These are phyloP conservation scores for Rhogogaster chlorosoma DNA, from an alignment of 2,888 invertebrate genomes.

Conservation along the genomic window DNA sequence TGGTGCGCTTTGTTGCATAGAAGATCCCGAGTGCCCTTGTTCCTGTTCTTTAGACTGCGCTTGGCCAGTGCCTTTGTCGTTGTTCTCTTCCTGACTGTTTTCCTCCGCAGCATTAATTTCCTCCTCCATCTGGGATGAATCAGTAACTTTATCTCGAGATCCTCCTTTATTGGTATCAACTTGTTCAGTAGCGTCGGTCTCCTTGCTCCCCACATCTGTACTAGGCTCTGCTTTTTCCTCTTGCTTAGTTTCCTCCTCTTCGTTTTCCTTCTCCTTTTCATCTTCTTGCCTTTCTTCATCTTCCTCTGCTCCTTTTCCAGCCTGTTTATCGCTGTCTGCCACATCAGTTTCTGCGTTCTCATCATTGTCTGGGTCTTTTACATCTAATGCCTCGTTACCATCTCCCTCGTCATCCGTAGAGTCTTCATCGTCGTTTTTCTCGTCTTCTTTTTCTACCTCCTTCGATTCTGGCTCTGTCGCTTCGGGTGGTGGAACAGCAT, in stretches of 20 bases:
- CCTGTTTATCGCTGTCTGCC: slow-evolving; percentile 72
- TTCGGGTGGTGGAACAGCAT: slow-evolving; percentile 69
- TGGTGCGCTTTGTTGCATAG: slow-evolving; percentile 74
- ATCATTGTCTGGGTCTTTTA: slow-evolving; percentile 69
- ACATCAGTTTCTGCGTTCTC: slow-evolving; percentile 75
- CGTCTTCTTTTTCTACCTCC: slow-evolving; percentile 75
- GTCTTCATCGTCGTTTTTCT: slow-evolving; percentile 75
- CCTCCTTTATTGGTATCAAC: slow-evolving; percentile 77
- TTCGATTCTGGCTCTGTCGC: slow-evolving; percentile 69
- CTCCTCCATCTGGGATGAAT: slow-evolving; percentile 78
- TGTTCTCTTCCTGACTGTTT: slow-evolving; percentile 80
- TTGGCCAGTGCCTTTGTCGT: slow-evolving; percentile 86
- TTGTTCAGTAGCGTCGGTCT: slow-evolving; percentile 78
- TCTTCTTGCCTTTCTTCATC: slow-evolving; percentile 69
- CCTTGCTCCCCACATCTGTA: slow-evolving; percentile 73
- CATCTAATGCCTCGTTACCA: slow-evolving; percentile 69
- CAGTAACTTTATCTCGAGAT: slow-evolving; percentile 75
- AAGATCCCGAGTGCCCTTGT: slow-evolving; percentile 83
- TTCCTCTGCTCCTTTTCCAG: slow-evolving; percentile 66
- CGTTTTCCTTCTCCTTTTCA: slow-evolving; percentile 76
- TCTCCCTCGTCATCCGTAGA: slow-evolving; percentile 77
- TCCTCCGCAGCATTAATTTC: slow-evolving; percentile 77
- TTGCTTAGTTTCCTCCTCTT: slow-evolving; percentile 66
- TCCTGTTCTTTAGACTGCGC: slow-evolving; percentile 87
- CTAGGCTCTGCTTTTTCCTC: slow-evolving; percentile 70